Percentiles rank a stretch among this genome's conserved stretches.
Conservation (phyloP, 2,797 vertebrate genomes). For the Yasuhikotakia modesta region DNA sequence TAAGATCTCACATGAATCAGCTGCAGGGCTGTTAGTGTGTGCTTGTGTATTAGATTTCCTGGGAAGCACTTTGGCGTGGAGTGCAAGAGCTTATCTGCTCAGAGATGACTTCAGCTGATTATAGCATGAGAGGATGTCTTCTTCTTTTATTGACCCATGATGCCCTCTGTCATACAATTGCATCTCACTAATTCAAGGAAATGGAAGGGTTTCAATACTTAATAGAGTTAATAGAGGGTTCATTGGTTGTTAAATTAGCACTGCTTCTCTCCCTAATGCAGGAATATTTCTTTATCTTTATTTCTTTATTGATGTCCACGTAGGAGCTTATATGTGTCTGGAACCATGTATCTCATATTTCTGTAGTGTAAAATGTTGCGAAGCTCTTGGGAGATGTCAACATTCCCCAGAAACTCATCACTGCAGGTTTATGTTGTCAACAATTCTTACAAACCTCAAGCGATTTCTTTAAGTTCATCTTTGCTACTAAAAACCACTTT, state of each 20-base stretch:
- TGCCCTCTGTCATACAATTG: constrained; percentile 35
- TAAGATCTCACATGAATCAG: constrained; percentile 53
- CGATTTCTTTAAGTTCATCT: constrained; percentile 63
- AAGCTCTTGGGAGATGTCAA: too few relatives aligned
- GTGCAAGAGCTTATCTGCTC: constrained; percentile 36
- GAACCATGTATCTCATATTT: too few relatives aligned
- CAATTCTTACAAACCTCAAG: constrained; percentile 55
- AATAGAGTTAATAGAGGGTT: constrained; percentile 49
- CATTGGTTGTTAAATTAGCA: constrained; percentile 13
- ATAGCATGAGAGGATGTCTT: constrained; percentile 35
- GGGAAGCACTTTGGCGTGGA: constrained; percentile 33
- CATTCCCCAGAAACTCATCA: too few relatives aligned
- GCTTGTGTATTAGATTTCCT: constrained; percentile 36
- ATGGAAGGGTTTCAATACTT: constrained; percentile 31
- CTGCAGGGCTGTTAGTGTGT: constrained; percentile 26
- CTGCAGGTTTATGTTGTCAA: constrained; percentile 16
- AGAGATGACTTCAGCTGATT: constrained; percentile 47
- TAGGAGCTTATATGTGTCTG: too few relatives aligned
- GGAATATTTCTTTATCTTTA: background rate
- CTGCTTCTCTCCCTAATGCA: background rate
- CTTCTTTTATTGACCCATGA: constrained; percentile 45
- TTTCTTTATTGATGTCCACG: too few relatives aligned
- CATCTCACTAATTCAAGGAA: constrained; percentile 44
- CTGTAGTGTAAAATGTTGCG: too few relatives aligned
- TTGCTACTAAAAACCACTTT: constrained; percentile 50